Base-by-base conservation (phyloP, 2,113 vertebrate genomes). In the Salvelinus fontinalis region DNA sequence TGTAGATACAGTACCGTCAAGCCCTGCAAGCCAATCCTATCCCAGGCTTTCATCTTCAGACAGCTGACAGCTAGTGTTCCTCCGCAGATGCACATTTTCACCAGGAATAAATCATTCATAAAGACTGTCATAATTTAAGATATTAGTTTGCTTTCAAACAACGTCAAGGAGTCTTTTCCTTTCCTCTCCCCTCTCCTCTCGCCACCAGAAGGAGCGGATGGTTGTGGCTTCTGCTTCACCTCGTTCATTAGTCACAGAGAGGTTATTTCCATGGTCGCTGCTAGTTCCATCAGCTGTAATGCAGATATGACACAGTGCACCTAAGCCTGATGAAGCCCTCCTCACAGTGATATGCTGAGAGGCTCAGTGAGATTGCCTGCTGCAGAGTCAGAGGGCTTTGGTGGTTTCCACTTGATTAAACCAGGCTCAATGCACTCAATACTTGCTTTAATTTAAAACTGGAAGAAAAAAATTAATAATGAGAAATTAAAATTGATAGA, bases 391-490 rank as follows among this genome's bases (percentile, higher is more conserved):
- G 71, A 77, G 87, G 91, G 90, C 90, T 93, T 92, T 90, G 83
- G 85, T 88, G 86, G 88, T 91, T 93, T 92, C 88, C 91, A 93
- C 91, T 93, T 92, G 90, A 94, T 93, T 93, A 92, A 91, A 88
- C 89, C 78, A 39, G 70, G 86, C 84, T 92, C 86, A 83, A 81
- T 85, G 82, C 70, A 82, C 88, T 87, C 80, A 74, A 85, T 82
- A 86, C 85, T 83, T 26, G 71, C 86, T 85, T 88, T 91, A 93
- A 92, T 93, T 94, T 90, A 86, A 91, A 92, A 89, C 73, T 84
- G 87, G 64, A 70, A 70, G 68, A 81, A 78, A 75, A 78, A 86
- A 89, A 88, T 73, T 84, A 76, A 75, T 92, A 92, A 93, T 94
- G 90, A 91, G 88, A 91, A 92, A 93, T 90, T 93, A 84, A 92